A percentile compares a stretch with the other conserved stretches of the same genome.
Conservation (phyloP, 2,888 invertebrate species). For the Serripes groenlandicus region DNA sequence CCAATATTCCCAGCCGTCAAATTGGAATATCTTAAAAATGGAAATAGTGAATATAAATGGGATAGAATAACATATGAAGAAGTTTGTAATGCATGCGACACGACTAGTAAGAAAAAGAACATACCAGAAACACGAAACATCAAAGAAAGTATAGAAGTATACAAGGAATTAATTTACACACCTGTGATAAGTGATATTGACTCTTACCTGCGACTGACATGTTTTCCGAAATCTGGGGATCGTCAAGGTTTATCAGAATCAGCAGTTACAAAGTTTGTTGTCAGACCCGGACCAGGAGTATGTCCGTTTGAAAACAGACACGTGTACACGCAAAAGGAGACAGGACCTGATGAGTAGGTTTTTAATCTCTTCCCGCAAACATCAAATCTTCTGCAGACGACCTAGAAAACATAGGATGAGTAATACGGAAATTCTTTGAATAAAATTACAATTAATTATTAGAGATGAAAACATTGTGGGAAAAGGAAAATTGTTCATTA, state of each 20-base stretch:
- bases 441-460: no score
- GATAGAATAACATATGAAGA: constrained; percentile 84
- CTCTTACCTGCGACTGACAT: constrained; percentile 90
- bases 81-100: constrained; percentile 15
- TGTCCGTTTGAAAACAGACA: constrained; percentile 95
- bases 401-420: neutral
- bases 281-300: constrained; percentile 92
- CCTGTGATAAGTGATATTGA: constrained; percentile 90
- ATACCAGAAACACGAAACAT: constrained; percentile 56
- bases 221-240: constrained; percentile 81
- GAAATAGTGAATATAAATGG: constrained; percentile 90
- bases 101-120: constrained; percentile 67
- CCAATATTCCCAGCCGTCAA: constrained; percentile 92
- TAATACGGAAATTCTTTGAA: neutral
- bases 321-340: constrained; percentile 89
- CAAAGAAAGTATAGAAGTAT: constrained; percentile 89
- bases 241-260: constrained; percentile 89
- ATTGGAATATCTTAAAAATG: constrained; percentile 88
- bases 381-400: no score
- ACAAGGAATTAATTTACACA: constrained; percentile 89
- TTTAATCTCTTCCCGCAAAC: no score
- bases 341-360: constrained; percentile 89
- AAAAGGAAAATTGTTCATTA: no score
- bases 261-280: constrained; percentile 88
- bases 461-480: no score